Conservation (phyloP, 2,888 invertebrate species). For the Lottia scabra region DNA sequence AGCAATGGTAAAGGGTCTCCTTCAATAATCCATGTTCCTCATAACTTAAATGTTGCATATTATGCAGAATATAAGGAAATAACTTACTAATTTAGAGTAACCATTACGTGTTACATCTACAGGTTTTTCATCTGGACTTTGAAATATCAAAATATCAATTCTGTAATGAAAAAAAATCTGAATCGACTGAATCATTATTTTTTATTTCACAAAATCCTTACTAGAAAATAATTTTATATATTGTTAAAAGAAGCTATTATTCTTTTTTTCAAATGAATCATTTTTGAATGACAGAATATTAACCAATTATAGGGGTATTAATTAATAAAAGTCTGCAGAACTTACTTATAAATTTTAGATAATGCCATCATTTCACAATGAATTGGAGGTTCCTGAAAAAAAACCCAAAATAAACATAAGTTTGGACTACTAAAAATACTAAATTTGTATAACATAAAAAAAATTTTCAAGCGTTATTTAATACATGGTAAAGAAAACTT, state of each 20-base stretch:
- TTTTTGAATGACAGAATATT: no score
- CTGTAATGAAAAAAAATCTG: conserved; percentile 33
- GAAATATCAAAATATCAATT: conserved; percentile 52
- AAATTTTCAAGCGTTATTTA: no score
- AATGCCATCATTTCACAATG: conserved; percentile 45
- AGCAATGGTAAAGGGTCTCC: no score
- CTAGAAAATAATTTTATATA: not conserved
- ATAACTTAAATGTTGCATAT: no score
- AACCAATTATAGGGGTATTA: no score
- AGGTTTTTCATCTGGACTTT: conserved; percentile 41
- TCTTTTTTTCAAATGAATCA: no score
- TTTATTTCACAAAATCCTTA: not conserved
- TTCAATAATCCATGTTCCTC: no score
- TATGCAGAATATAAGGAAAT: no score
- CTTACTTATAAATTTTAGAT: conserved; percentile 48
- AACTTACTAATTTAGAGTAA: conserved; percentile 42
- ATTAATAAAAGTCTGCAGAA: not conserved
- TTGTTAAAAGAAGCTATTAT: not conserved
- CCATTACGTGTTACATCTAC: conserved; percentile 42
- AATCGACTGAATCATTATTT: not conserved
- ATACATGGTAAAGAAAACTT: conserved; percentile 12
- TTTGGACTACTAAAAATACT: no score
- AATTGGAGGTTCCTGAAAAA: conserved; percentile 45
- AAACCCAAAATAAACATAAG: not conserved
- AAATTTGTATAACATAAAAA: no score